Evolutionary conservation across 1,140 invertebrate species (phyloP).

Genomic region (Cyphomyrmex costatus): DNA sequence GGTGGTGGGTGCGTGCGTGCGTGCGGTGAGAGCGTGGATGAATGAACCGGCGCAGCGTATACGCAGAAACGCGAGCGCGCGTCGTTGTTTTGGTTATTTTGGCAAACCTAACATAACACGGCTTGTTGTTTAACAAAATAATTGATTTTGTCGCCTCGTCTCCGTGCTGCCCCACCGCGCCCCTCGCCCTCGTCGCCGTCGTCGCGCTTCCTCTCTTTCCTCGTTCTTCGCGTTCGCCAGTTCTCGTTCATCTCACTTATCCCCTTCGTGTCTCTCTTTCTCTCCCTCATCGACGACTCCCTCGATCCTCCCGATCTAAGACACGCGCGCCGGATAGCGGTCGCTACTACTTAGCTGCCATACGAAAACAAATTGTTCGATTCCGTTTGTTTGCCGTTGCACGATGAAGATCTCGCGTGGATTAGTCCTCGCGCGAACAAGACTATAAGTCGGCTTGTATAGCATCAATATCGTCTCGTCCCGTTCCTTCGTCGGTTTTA

Average conservation of each 20-base stretch:
- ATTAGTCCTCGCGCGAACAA: conserved; percentile 53
- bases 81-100: conserved; percentile 85
- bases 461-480: background rate
- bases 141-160: conserved; percentile 82
- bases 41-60: conserved; percentile 73
- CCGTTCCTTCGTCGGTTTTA: background rate
- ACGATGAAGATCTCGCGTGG: conserved; percentile 54
- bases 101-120: conserved; percentile 84
- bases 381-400: conserved; percentile 75
- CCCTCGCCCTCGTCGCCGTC: conserved; percentile 22
- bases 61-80: conserved; percentile 58
- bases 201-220: conserved; percentile 35
- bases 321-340: conserved; percentile 73
- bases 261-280: background rate
- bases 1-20: conserved; percentile 2
- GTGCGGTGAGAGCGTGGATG: conserved; percentile 47
- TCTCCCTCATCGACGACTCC: conserved; percentile 7
- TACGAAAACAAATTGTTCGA: conserved; percentile 78
- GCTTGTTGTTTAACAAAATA: conserved; percentile 86
- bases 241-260: conserved; percentile 32
- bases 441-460: background rate
- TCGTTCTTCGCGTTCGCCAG: conserved; percentile 30
- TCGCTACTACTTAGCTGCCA: conserved; percentile 76
- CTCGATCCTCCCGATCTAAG: conserved; percentile 33
- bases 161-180: conserved; percentile 43